Evolutionary conservation across 1,140 invertebrate species (phyloP), one percentile per base, ranked within the genome.

Genomic region (Achroia grisella): DNA sequence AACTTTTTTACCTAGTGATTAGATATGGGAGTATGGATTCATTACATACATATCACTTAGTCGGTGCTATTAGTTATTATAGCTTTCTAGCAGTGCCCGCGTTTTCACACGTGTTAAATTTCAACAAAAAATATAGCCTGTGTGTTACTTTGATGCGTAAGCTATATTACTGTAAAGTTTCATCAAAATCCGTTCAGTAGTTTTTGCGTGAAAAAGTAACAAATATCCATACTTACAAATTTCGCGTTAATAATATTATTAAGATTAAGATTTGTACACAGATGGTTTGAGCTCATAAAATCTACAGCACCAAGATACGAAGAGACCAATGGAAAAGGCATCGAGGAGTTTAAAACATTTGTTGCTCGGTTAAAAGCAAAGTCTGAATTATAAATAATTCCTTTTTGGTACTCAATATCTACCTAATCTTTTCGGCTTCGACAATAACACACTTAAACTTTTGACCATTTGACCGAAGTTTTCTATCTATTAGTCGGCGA

Each of bases 241-340:
- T n/a, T 11, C 5, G 6, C 13, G n/a, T 1, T 10, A 11, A 8
- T 33, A 33, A 11, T n/a, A n/a, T n/a, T n/a, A n/a, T n/a, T n/a
- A n/a, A n/a, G n/a, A n/a, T n/a, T n/a, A n/a, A n/a, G n/a, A 12
- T 8, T 14, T 6, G 14, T 35, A 8, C 9, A 6, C 48, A 54
- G 52, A 28, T 54, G 51, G 48, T 54, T 43, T 33, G 28, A 50
- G 10, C 30, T 58, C 12, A 39, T 50, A 1, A 49, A 53, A 10
- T 28, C 23, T 3, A 54, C 47, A 4, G 47, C 56, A 1, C 44
- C 51, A 1, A 28, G 56, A 89, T 75, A 57, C 90, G 89, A 0
- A 89, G 85, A 51, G 92, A 89, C 59, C 89, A 90, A 9, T 93
- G 93, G 71, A 93, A 94, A 11, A 94, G 74, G 1, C 80, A 80